phyloP scores from a whole-genome alignment of 1,140 invertebrate species.

The Leucophenga varia region DNA sequence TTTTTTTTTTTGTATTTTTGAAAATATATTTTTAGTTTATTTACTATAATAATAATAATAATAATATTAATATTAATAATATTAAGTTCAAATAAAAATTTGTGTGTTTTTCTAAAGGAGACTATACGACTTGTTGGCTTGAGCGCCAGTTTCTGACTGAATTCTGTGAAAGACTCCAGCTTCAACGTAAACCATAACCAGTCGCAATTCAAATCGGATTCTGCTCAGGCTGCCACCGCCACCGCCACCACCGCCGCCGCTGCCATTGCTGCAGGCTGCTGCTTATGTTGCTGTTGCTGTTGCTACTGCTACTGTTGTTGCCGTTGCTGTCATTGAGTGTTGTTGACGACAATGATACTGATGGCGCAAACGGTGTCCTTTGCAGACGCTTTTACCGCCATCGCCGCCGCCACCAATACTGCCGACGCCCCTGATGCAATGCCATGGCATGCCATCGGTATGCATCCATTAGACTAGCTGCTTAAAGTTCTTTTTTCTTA shows the following conservation, averaged over 20 bases:
- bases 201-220: constrained; percentile 24
- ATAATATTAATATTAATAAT: no score
- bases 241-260: neutral
- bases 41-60: no score
- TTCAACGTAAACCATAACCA: constrained; percentile 44
- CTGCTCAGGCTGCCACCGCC: no score
- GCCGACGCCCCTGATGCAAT: neutral
- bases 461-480: no score
- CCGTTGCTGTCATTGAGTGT: no score
- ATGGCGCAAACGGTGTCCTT: constrained; percentile 40
- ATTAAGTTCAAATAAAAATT: no score
- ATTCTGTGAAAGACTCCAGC: constrained; percentile 37
- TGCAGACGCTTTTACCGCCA: constrained; percentile 24
- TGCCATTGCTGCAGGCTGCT: neutral
- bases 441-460: no score
- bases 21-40: no score
- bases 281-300: neutral
- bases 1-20: no score
- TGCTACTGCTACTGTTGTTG: constrained; percentile 2
- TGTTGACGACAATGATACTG: constrained; percentile 17
- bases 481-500: no score
- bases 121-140: constrained; percentile 34
- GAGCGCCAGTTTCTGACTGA: constrained; percentile 46
- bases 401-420: constrained; percentile 4
- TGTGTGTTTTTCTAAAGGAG: no score